A percentile compares a stretch with the other conserved stretches of the same genome.
These are phyloP conservation scores for Drosophila simulans DNA, from an alignment of 1,140 invertebrate genomes.

Conservation along the genomic window DNA sequence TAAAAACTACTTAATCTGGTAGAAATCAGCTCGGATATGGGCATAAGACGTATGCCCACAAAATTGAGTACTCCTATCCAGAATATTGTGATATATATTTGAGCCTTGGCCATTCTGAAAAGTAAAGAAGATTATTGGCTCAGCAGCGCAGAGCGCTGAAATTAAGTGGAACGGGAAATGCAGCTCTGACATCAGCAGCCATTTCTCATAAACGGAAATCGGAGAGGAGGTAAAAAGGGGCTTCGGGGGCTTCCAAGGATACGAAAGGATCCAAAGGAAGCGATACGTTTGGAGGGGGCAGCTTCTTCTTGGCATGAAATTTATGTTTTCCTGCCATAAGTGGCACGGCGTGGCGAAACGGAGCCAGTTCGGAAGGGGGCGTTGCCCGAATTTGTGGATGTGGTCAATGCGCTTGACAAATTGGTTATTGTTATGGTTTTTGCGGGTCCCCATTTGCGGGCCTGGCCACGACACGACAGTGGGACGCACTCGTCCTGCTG, in stretches of 20 bases:
- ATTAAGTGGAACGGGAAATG: slow-evolving; percentile 65
- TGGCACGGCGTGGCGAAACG: slow-evolving; percentile 67
- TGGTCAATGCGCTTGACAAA: slow-evolving; percentile 81
- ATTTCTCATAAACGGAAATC: slow-evolving; percentile 69
- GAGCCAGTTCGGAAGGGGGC: slow-evolving; percentile 27
- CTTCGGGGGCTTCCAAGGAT: slow-evolving; percentile 7
- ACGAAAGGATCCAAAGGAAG: slow-evolving; percentile 24
- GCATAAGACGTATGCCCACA: background rate
- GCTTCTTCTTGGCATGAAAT: slow-evolving; percentile 75
- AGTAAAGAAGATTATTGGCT: slow-evolving; percentile 39
- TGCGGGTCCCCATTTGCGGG: slow-evolving; percentile 30
- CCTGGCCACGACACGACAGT: background rate
- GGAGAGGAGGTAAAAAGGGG: slow-evolving; percentile 2
- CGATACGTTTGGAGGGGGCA: background rate
- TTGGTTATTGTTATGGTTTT: slow-evolving; percentile 82
- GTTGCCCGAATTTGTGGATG: slow-evolving; percentile 61
- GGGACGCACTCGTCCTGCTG: slow-evolving; percentile 17
- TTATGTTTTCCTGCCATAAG: slow-evolving; percentile 80
- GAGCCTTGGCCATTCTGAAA: slow-evolving; percentile 4
- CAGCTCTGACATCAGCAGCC: slow-evolving; percentile 55
- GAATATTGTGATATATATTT: slow-evolving; percentile 19
- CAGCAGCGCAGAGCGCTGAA: slow-evolving; percentile 25
- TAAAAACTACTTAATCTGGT: background rate
- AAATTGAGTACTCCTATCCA: slow-evolving; percentile 4
- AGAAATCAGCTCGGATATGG: background rate